Evolutionary conservation across 1,140 invertebrate species (phyloP), one percentile per base, ranked within the genome.

Genomic region (Nasonia vitripennis): DNA sequence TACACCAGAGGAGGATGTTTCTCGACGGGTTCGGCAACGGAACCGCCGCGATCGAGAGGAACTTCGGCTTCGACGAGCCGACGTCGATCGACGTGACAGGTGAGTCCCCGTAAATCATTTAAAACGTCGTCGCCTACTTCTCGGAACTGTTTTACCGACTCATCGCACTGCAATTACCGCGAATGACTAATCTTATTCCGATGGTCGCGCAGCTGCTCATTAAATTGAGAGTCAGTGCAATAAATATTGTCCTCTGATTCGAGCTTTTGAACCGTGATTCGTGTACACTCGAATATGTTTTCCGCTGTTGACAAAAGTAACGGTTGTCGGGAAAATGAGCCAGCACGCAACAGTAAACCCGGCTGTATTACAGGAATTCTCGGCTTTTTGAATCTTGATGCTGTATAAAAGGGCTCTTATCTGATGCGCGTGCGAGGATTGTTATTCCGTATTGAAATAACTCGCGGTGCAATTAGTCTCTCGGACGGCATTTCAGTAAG

Each of bases 1-100:
- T 68, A 37, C 23, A 51, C 9, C 74, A 86, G 0, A 62, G 51
- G 67, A 73, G 70, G 41, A 62, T 79, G 37, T 86, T 86, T 37
- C 0, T 79, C 6, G 77, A 86, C 2, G 77, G 75, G 10, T 86
- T 74, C 17, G 45, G 1, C 31, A 86, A 86, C 55, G 77, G n/a
- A 0, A 86, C 85, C 11, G 62, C 37, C 10, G 45, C 34, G 1
- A 9, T 67, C 3, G n/a, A 73, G 14, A 85, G 17, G 27, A 11
- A n/a, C 4, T 70, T 70, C n/a, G n/a, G 20, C 10, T 81, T 41
- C 27, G 9, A 20, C 20, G 37, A 71, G 0, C 12, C 7, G 0
- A n/a, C 31, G 10, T 2, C 31, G n/a, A 2, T 77, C 3, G 6
- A 67, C 3, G 73, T 2, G 20, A 10, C 34, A 67, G 84, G 84